Evolutionary conservation across 1,140 invertebrate species (phyloP).

Genomic region (Chymomyza costata): DNA sequence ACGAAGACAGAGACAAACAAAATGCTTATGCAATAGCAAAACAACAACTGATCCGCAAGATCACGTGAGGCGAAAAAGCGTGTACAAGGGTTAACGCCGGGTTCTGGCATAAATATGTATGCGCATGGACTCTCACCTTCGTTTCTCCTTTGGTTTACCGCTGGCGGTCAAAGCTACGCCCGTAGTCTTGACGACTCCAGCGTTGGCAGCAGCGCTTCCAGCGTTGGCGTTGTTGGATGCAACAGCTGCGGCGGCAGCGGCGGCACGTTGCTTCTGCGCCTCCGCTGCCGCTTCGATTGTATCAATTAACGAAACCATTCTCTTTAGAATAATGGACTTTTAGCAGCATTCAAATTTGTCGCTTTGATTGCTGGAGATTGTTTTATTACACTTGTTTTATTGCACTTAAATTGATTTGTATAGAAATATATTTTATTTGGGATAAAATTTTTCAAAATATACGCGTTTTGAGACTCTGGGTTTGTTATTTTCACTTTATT

Average conservation of each 20-base stretch:
- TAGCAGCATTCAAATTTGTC: constrained; percentile 56
- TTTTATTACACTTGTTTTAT: constrained; percentile 2
- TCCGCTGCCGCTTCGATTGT: constrained; percentile 56
- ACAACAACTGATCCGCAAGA: constrained; percentile 28
- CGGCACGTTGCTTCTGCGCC: constrained; percentile 48
- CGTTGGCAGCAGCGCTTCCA: constrained; percentile 4
- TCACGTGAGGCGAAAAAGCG: constrained; percentile 22
- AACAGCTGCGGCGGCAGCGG: constrained; percentile 31
- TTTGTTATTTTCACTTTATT: constrained; percentile 16
- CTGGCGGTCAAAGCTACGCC: constrained; percentile 46
- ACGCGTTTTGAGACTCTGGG: constrained; percentile 43
- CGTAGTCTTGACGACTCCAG: constrained; percentile 19
- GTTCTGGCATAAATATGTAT: no score
- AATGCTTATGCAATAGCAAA: constrained; percentile 57
- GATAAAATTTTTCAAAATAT: constrained; percentile 10
- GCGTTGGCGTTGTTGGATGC: constrained; percentile 12
- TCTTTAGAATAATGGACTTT: constrained; percentile 45
- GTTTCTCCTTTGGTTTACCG: constrained; percentile 71
- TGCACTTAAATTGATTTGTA: constrained; percentile 2
- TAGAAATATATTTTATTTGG: constrained; percentile 17
- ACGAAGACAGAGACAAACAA: constrained; percentile 42
- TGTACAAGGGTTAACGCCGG: background rate
- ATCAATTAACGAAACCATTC: constrained; percentile 70
- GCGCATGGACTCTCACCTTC: constrained; percentile 47
- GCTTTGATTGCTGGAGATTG: constrained; percentile 8